Evolutionary conservation across 1,140 invertebrate species (phyloP).

Genomic region (Caenorhabditis latens): DNA sequence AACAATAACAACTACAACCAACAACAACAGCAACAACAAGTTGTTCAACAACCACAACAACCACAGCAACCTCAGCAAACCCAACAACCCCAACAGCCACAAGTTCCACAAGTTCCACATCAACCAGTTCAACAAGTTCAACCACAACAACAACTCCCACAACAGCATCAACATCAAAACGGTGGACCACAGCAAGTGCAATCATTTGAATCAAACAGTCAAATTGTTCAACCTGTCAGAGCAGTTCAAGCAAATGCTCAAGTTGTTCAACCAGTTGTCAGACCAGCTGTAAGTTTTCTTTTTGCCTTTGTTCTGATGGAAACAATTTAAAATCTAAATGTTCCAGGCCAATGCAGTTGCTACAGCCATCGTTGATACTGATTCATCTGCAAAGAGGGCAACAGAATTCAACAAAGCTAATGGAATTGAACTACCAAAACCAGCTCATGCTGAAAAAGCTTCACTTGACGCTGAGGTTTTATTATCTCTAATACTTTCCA

Average conservation of each 20-base stretch:
- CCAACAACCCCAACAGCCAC: neutral
- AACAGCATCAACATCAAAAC: neutral
- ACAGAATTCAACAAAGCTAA: conserved; percentile 29
- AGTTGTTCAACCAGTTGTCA: conserved; percentile 14
- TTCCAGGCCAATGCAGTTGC: conserved; percentile 30
- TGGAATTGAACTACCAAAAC: conserved; percentile 17
- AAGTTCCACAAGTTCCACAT: conserved; percentile 9
- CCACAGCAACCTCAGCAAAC: conserved; percentile 11
- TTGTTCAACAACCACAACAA: conserved; percentile 9
- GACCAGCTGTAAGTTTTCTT: neutral
- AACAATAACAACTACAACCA: conserved; percentile 24
- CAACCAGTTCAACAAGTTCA: conserved; percentile 26
- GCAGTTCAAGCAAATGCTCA: conserved; percentile 37
- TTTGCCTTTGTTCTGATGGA: neutral
- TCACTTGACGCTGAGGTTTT: conserved; percentile 34
- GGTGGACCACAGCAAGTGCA: conserved; percentile 35
- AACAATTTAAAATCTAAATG: neutral
- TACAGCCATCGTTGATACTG: conserved; percentile 9
- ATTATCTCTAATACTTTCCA: neutral
- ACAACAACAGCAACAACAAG: conserved; percentile 6
- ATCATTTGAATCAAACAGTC: conserved; percentile 30
- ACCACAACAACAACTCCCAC: neutral
- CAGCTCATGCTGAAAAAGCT: conserved; percentile 25
- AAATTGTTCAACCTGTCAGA: conserved; percentile 46
- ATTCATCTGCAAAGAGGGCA: conserved; percentile 12